A percentile compares a stretch with the other conserved stretches of the same genome.
phyloP scores from a whole-genome alignment of 92 coral and sea anemone genomes.

The Virgularia gustaviana region DNA sequence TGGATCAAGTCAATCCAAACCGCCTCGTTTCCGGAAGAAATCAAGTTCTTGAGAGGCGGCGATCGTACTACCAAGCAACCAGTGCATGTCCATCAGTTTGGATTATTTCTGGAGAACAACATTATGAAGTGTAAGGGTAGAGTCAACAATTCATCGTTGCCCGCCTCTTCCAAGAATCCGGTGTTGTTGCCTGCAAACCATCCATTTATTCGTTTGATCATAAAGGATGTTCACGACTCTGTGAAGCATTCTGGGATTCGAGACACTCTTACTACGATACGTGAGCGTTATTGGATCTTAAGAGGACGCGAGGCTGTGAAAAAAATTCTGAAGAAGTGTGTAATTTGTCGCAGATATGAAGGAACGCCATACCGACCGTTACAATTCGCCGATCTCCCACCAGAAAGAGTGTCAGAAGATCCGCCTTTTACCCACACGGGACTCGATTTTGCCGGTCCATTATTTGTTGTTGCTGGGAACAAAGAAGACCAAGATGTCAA shows the following conservation, averaged over 20 bases:
- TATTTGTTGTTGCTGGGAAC: background rate
- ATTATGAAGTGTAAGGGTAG: slow-evolving; percentile 50
- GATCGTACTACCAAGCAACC: slow-evolving; percentile 34
- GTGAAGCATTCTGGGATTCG: slow-evolving; percentile 55
- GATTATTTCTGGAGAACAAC: slow-evolving; percentile 39
- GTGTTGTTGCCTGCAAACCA: slow-evolving; percentile 49
- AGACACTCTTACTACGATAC: slow-evolving; percentile 58
- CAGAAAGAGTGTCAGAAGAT: slow-evolving; percentile 37
- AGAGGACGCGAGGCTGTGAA: slow-evolving; percentile 56
- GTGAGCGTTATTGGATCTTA: slow-evolving; percentile 57
- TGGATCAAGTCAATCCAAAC: slow-evolving; percentile 28
- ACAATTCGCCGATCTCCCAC: slow-evolving; percentile 24
- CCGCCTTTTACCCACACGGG: slow-evolving; percentile 40
- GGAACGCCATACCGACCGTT: slow-evolving; percentile 18
- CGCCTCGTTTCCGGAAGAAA: slow-evolving; percentile 31
- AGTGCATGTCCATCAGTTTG: slow-evolving; percentile 46
- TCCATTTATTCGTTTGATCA: slow-evolving; percentile 40
- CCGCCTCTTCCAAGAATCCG: slow-evolving; percentile 46
- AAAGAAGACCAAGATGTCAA: background rate
- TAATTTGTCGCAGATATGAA: slow-evolving; percentile 21
- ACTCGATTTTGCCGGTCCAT: slow-evolving; percentile 39
- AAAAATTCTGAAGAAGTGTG: slow-evolving; percentile 48
- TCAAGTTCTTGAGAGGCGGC: slow-evolving; percentile 36
- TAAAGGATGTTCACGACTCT: slow-evolving; percentile 45
- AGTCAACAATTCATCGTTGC: slow-evolving; percentile 52